A percentile compares a stretch with the other conserved stretches of the same genome.
Evolutionary conservation across 2,797 vertebrate genomes (phyloP).

Genomic region (Melanotaenia pygmaea): DNA sequence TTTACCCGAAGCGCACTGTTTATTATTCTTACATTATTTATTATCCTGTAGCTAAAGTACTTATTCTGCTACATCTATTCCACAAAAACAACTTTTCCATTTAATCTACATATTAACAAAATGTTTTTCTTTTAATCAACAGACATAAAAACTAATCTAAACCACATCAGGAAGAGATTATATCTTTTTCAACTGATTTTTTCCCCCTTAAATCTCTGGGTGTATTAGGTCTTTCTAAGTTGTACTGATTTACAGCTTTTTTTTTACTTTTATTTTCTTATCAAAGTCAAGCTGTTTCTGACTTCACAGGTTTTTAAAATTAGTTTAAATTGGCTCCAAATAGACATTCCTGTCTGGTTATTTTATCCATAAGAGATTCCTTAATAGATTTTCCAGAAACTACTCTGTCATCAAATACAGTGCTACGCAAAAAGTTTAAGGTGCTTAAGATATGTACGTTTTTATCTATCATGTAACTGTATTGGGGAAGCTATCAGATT

Average conservation of each 20-base stretch:
- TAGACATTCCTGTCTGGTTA: slow-evolving; percentile 16
- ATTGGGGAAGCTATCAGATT: slow-evolving; percentile 17
- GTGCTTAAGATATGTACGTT: slow-evolving; percentile 4
- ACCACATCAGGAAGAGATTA: neutral
- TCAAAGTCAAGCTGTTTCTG: slow-evolving; percentile 20
- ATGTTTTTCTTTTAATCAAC: slow-evolving; percentile 2
- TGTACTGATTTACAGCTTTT: slow-evolving; percentile 5
- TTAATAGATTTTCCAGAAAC: slow-evolving; percentile 31
- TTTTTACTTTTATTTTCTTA: slow-evolving; percentile 3
- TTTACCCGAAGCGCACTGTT: slow-evolving; percentile 40
- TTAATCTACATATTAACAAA: neutral
- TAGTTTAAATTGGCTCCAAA: slow-evolving; percentile 29
- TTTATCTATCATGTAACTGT: slow-evolving; percentile 14
- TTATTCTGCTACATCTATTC: neutral
- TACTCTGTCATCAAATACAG: slow-evolving; percentile 3
- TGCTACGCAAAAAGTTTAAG: neutral
- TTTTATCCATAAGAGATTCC: slow-evolving; percentile 12
- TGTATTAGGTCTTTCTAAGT: neutral
- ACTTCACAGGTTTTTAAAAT: slow-evolving; percentile 14
- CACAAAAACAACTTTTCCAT: slow-evolving; percentile 1
- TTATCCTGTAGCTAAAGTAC: slow-evolving; percentile 11
- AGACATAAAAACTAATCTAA: slow-evolving; percentile 1
- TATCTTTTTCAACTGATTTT: neutral
- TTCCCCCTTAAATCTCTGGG: neutral
- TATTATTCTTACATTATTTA: slow-evolving; percentile 35